Evolutionary conservation across 1,140 invertebrate species (phyloP).

Genomic region (Ceratoteleas bidentatus): DNA sequence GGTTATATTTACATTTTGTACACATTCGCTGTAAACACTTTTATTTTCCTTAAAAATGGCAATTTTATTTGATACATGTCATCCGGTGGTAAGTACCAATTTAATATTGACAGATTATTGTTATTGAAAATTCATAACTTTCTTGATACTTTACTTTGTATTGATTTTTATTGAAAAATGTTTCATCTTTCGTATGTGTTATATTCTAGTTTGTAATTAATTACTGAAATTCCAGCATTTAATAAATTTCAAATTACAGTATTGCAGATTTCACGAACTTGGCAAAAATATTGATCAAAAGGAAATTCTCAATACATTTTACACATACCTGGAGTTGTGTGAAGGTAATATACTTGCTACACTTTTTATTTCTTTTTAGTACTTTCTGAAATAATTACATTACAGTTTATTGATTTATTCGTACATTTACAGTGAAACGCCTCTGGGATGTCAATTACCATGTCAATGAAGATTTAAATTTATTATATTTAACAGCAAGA

Average conservation of each 20-base stretch:
- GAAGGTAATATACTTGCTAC: constrained; percentile 73
- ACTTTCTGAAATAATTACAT: constrained; percentile 1
- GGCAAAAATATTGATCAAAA: constrained; percentile 76
- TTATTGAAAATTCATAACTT: too few relatives aligned
- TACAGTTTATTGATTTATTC: constrained; percentile 20
- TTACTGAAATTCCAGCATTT: too few relatives aligned
- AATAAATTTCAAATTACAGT: constrained; percentile 66
- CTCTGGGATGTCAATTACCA: constrained; percentile 77
- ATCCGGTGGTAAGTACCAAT: constrained; percentile 73
- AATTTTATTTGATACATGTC: constrained; percentile 73
- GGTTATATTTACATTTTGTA: constrained; percentile 17
- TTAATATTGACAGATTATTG: not conserved
- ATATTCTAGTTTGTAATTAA: not conserved
- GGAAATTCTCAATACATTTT: constrained; percentile 76
- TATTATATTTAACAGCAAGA: constrained; percentile 75
- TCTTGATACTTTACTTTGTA: too few relatives aligned
- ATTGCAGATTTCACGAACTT: constrained; percentile 76
- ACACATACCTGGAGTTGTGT: constrained; percentile 79
- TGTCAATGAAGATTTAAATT: constrained; percentile 70
- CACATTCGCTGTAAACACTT: too few relatives aligned
- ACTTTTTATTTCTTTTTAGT: constrained; percentile 8
- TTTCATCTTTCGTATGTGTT: not conserved
- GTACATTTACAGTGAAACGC: constrained; percentile 65
- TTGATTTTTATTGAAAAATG: not conserved
- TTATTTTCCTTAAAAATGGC: not conserved